Base-by-base conservation (phyloP, 2,797 vertebrate genomes). In the Ceryle rudis region DNA sequence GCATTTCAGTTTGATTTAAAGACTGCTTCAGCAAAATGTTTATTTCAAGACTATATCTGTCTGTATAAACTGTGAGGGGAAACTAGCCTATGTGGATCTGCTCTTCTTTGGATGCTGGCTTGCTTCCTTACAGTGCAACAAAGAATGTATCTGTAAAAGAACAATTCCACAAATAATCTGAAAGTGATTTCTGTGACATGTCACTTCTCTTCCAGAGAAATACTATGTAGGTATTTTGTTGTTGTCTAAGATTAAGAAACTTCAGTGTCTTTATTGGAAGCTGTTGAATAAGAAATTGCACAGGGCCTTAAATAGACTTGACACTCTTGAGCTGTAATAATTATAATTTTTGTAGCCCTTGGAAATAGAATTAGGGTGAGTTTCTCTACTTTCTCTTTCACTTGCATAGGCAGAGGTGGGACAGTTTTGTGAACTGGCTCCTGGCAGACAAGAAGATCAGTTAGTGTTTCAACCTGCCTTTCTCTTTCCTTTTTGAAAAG, bases 401-500 rank as follows among this genome's bases (percentile, higher is more conserved):
- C 25, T 54, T 75, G 42, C 14, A n/a, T 12, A 66, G 44, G 14
- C 21, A 51, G 62, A 70, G 33, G 9, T 51, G n/a, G 23, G 51
- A 52, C 26, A 44, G 54, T 78, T 80, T 91, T 92, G 19, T 42
- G 25, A 14, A 15, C 28, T 67, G 47, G 9, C 77, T 79, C 35
- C 28, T 93, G 67, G n/a, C 31, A 73, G 44, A 73, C 51, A 70
- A 84, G 91, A 90, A 79, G 17, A 79, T 37, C 77, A 77, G 57
- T 60, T n/a, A 57, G 10, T 6, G 5, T 61, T 80, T 44, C 71
- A 74, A 20, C 20, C n/a, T 86, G 55, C 39, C 41, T 84, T 86
- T 88, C 21, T 18, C 7, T 78, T 89, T 62, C 51, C 28, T 67
- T 89, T 71, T 92, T 12, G 5, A 66, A 85, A 93, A 96, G 86